phyloP scores from a whole-genome alignment of 1,140 invertebrate species.

The Zaprionus tsacasi region DNA sequence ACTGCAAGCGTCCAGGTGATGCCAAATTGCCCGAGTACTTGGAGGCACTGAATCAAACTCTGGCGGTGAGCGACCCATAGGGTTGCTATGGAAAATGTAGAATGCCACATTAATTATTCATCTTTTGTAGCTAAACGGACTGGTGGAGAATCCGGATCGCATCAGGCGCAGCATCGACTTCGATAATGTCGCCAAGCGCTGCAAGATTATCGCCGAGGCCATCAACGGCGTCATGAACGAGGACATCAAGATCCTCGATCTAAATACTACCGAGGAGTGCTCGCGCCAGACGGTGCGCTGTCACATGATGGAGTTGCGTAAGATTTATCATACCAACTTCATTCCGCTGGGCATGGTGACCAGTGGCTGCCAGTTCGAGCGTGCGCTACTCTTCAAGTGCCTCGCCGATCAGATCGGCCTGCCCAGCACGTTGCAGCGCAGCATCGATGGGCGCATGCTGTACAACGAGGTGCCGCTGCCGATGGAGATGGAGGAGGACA shows the following conservation, averaged over 20 bases:
- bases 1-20: constrained; percentile 72
- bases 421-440: constrained; percentile 86
- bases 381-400: constrained; percentile 88
- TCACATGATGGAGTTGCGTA: constrained; percentile 83
- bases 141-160: constrained; percentile 68
- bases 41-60: constrained; percentile 56
- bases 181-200: constrained; percentile 67
- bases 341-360: constrained; percentile 86
- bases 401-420: constrained; percentile 87
- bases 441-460: constrained; percentile 84
- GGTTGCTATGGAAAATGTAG: too few relatives aligned
- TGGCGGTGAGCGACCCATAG: constrained; percentile 47
- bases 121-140: constrained; percentile 49
- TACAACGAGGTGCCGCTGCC: constrained; percentile 88
- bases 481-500: constrained; percentile 70
- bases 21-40: constrained; percentile 53
- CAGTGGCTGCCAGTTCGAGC: constrained; percentile 87
- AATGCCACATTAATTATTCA: too few relatives aligned
- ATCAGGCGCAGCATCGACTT: constrained; percentile 71
- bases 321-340: constrained; percentile 80
- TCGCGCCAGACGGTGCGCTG: constrained; percentile 82
- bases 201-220: constrained; percentile 66
- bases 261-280: constrained; percentile 79
- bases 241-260: constrained; percentile 59
- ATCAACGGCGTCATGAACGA: constrained; percentile 57